Percentiles rank a stretch among this genome's conserved stretches.
Evolutionary conservation across 2,113 vertebrate genomes (phyloP).

Genomic region (Saguinus midas): DNA sequence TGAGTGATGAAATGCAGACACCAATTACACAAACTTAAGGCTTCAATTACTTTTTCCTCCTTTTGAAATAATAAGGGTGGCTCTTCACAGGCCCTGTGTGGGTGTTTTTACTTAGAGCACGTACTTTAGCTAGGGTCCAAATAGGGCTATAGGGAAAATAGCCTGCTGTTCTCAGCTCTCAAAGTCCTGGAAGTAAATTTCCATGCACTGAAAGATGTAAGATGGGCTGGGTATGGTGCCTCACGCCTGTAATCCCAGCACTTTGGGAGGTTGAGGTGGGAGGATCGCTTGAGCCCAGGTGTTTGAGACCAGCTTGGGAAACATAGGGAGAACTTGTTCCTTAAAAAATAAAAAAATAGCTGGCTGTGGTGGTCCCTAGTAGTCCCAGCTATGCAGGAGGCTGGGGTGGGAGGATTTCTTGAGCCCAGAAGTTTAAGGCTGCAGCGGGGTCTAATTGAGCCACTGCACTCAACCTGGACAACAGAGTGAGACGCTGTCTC

Average conservation of each 20-base stretch:
- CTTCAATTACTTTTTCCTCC: background rate
- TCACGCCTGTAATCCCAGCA: background rate
- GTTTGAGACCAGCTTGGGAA: background rate
- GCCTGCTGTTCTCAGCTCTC: background rate
- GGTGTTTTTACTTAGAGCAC: background rate
- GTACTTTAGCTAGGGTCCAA: background rate
- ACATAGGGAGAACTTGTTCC: background rate
- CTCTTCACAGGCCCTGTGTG: background rate
- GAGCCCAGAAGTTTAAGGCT: background rate
- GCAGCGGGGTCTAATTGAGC: background rate
- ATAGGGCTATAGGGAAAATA: background rate
- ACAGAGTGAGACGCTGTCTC: background rate
- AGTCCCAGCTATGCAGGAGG: background rate
- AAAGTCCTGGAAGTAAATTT: background rate
- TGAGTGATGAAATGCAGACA: background rate
- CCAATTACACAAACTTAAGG: background rate
- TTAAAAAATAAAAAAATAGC: background rate
- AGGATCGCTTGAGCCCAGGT: background rate
- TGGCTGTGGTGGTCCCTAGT: background rate
- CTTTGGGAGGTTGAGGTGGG: background rate
- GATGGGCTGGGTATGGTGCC: background rate
- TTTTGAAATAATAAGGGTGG: background rate
- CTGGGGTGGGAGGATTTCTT: background rate
- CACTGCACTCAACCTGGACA: background rate
- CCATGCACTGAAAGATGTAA: background rate